phyloP scores from a whole-genome alignment of 2,113 vertebrate species.

The Lepidiolamprologus cunningtoni region DNA sequence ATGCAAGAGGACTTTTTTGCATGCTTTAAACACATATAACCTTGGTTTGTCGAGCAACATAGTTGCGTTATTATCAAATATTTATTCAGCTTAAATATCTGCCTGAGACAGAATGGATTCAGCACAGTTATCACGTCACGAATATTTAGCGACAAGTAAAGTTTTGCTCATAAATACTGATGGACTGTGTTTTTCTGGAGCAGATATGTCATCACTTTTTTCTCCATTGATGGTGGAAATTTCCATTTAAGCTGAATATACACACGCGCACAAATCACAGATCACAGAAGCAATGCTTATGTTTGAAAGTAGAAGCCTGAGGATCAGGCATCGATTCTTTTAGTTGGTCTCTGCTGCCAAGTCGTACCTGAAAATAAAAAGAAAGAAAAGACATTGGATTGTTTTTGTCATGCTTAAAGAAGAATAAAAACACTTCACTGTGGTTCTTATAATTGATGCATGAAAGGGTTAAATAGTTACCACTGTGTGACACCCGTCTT shows the following conservation, averaged over 20 bases:
- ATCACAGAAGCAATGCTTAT: slow-evolving; percentile 45
- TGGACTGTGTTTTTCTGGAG: slow-evolving; percentile 4
- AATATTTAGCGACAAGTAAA: slow-evolving; percentile 21
- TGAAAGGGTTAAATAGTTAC: slow-evolving; percentile 55
- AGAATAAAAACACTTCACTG: neutral
- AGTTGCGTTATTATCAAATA: slow-evolving; percentile 52
- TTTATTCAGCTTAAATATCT: slow-evolving; percentile 40
- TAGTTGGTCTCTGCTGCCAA: slow-evolving; percentile 66
- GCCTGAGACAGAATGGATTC: neutral
- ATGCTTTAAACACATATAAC: slow-evolving; percentile 36
- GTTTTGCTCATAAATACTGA: slow-evolving; percentile 35
- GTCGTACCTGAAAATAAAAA: slow-evolving; percentile 62
- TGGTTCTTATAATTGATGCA: neutral
- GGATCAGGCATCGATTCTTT: slow-evolving; percentile 11
- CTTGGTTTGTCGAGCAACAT: slow-evolving; percentile 38
- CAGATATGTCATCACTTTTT: neutral
- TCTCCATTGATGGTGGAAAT: slow-evolving; percentile 23
- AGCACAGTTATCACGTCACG: slow-evolving; percentile 26
- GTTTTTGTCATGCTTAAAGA: neutral
- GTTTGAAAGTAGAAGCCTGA: neutral
- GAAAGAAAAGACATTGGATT: neutral
- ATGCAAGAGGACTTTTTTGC: slow-evolving; percentile 20
- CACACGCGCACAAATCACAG: slow-evolving; percentile 40
- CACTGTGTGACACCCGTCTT: slow-evolving; percentile 75
- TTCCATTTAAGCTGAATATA: slow-evolving; percentile 50